A percentile compares a stretch with the other conserved stretches of the same genome.
These are phyloP conservation scores for Herpetotheres cachinnans DNA, from an alignment of 2,113 vertebrate genomes.

Conservation along the genomic window DNA sequence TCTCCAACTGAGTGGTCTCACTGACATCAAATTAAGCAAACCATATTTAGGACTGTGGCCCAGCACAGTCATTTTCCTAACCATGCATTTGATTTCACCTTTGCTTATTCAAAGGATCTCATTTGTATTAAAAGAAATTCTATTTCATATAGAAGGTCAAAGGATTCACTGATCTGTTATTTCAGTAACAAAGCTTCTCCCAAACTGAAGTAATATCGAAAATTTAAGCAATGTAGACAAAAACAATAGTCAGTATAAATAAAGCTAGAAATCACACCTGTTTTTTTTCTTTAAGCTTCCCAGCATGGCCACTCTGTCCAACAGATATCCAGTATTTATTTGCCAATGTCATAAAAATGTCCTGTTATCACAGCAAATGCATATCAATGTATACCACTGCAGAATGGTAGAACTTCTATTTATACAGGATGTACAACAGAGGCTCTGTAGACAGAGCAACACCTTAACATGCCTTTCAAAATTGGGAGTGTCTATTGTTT, in stretches of 20 bases:
- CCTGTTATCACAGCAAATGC: background rate
- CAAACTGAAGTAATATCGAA: background rate
- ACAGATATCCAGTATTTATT: background rate
- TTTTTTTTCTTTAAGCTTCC: background rate
- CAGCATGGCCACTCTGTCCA: background rate
- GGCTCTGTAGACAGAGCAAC: background rate
- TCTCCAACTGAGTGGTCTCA: background rate
- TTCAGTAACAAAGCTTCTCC: background rate
- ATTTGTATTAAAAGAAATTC: background rate
- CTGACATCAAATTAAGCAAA: conserved; percentile 10
- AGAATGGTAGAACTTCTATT: background rate
- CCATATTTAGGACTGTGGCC: background rate
- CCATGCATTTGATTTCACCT: background rate
- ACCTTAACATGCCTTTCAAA: background rate
- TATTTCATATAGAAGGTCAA: background rate
- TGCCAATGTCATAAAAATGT: background rate
- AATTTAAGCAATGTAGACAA: background rate
- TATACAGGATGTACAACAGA: background rate
- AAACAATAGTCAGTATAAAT: background rate
- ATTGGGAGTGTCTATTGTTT: background rate
- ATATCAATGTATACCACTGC: background rate
- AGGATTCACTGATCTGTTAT: background rate
- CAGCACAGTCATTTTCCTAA: background rate
- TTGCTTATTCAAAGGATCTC: background rate
- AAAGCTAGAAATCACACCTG: background rate